Base-by-base conservation (phyloP, 1,140 invertebrate species). In the Copidosoma floridanum region DNA sequence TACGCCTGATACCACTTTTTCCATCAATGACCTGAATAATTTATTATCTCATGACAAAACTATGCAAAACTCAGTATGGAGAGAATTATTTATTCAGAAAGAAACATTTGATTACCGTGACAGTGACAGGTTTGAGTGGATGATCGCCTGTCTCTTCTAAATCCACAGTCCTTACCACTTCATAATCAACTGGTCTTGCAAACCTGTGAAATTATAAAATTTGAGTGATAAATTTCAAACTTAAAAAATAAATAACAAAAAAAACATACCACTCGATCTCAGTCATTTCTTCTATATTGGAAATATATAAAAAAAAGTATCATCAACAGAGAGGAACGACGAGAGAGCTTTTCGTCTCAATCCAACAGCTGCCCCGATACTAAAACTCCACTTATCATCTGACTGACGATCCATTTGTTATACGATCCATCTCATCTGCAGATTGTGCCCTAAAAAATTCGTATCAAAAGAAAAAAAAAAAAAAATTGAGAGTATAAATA, bases 71-170 rank as follows among this genome's bases (percentile, higher is more conserved):
- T n/a, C n/a, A n/a, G n/a, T n/a, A n/a, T n/a, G 35, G 4, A 7
- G 7, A 50, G 18, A 58, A 16, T 21, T 43, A 51, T 32, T 54
- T n/a, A n/a, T 57, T 38, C 74, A 76, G n/a, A n/a, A n/a, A n/a
- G n/a, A n/a, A n/a, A n/a, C n/a, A n/a, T n/a, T n/a, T n/a, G n/a
- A n/a, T n/a, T n/a, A 82, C 82, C 27, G 68, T 73, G 21, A 77
- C 60, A 24, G 73, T 79, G 10, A 83, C 72, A 50, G 80, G 80
- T 74, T 85, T 87, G 11, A 88, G 67, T n/a, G 74, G 74, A 69
- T 76, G 73, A 14, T 76, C 74, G 27, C 24, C 44, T 41, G 63
- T 61, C 65, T 75, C 74, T 43, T 75, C 71, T 24, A 75, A 50
- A 29, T 52, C 41, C 20, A 63, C 41, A 60, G 24, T 26, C 44